Evolutionary conservation across 2,797 vertebrate species (phyloP), one percentile per base, ranked within the genome.

Genomic region (Acipenser ruthenus): DNA sequence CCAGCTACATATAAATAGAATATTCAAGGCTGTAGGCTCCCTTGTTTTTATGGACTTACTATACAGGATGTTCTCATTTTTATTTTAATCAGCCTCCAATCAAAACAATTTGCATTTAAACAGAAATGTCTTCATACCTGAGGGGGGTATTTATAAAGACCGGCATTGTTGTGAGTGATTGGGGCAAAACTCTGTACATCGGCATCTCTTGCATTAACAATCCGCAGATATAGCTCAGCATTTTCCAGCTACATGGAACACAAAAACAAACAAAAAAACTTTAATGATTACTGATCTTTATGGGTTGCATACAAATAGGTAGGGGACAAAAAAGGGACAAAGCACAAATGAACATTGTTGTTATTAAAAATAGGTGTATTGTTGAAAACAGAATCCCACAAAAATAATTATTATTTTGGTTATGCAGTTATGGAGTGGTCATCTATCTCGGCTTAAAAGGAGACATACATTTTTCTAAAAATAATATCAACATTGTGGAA

Each of bases 181-280:
- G 77, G 75, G 49, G 72, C 71, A 50, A 68, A 66, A 61, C 71
- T 77, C 67, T 83, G 79, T 18, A 55, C 51, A 18, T 75, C 77
- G 9, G 74, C 72, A 65, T 81, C 74, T 63, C 76, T 72, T 65
- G 75, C 63, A 49, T 79, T 80, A n/a, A 80, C 75, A 37, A 83
- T 72, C 49, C 81, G 78, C 47, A 83, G 60, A 61, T 74, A 79
- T n/a, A 81, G 62, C 62, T 81, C 81, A 60, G 78, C 67, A 68
- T 68, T 73, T 62, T 78, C 77, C 64, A 83, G 65, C 81, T 83
- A 69, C 2, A 67, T 9, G 55, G 12, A 62, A 60, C 52, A 66
- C 15, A 62, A 1, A 13, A 48, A 18, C 10, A 23, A 18, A 18
- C 15, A 50, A 47, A 37, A 37, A 61, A 18, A 18, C 5, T 9